phyloP scores from a whole-genome alignment of 2,888 invertebrate species.

The Pristionchus maxplancki region DNA sequence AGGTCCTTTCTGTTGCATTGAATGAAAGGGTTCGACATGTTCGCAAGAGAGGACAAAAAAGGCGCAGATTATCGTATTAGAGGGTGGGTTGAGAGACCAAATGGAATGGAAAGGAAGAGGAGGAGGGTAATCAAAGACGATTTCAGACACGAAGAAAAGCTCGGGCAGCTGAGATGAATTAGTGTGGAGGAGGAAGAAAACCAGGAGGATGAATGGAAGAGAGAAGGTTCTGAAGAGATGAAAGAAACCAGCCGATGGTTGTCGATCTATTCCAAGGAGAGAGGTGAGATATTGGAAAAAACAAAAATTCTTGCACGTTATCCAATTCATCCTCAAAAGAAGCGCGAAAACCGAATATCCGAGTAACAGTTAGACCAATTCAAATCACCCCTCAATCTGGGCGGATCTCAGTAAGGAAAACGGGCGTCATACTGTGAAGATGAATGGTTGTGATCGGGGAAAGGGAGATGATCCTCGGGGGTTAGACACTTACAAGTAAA shows the following conservation, averaged over 20 bases:
- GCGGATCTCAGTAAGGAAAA: conserved; percentile 26
- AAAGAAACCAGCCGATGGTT: background rate
- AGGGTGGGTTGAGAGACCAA: conserved; percentile 25
- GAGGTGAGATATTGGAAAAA: background rate
- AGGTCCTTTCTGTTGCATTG: conserved; percentile 45
- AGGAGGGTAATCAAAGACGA: conserved; percentile 8
- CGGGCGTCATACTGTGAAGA: background rate
- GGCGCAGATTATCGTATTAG: conserved; percentile 37
- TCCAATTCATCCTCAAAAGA: background rate
- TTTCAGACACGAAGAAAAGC: conserved; percentile 4
- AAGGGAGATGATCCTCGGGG: background rate
- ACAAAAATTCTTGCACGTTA: background rate
- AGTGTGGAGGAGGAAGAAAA: conserved; percentile 19
- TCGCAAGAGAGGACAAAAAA: conserved; percentile 22
- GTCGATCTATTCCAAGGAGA: background rate
- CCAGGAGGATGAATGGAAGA: background rate
- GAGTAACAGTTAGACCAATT: conserved; percentile 4
- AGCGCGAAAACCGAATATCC: background rate
- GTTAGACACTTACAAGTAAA: background rate
- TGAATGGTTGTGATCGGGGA: conserved; percentile 24
- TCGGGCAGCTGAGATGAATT: conserved; percentile 38
- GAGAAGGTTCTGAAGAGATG: conserved; percentile 8
- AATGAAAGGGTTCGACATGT: conserved; percentile 4
- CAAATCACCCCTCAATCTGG: conserved; percentile 26
- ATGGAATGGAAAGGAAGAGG: background rate